Evolutionary conservation across 2,888 invertebrate species (phyloP), one percentile per base, ranked within the genome.

Genomic region (Sussaba pulchella): DNA sequence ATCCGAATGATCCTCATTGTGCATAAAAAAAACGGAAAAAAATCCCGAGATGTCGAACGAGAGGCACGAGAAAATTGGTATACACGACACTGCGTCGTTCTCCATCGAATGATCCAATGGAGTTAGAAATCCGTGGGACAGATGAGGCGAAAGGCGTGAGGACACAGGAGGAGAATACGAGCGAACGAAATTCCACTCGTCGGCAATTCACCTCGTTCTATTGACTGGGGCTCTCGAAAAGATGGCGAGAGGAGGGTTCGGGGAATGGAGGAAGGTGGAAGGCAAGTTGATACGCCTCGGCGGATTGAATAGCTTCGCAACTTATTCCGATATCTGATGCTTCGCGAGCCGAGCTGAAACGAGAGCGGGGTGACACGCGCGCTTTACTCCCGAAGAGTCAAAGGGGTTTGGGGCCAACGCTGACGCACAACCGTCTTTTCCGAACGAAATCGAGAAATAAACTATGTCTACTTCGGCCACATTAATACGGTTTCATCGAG

Each of bases 311-410:
- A 45, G 67, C 63, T 78, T 72, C 67, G 52, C 31, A 69, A 78
- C 73, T 73, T 78, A 78, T 78, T 78, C 69, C 78, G 63, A 78
- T 78, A 78, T 73, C 57, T 69, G 73, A 69, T 73, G 63, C 69
- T 54, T 19, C 52, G 24, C 59, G 61, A n/a, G 26, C 36, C 59
- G 72, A 43, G 3, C 9, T 67, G 52, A 69, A 43, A 43, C 24
- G 43, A 57, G 57, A 43, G 31, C 45, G 70, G 12, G 45, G n/a
- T 36, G 36, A 70, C n/a, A 24, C 36, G 36, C 17, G 14, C 26
- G 24, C 24, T 39, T 41, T 12, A 19, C 10, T 14, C 41, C 4
- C n/a, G 21, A 6, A 21, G 61, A 61, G 21, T 5, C 31, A 19
- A 61, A n/a, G 36, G 39, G 21, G 24, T 41, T 36, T 6, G 36